These are phyloP conservation scores for Incurvaria masculella DNA, from an alignment of 2,888 invertebrate genomes.

Conservation along the genomic window DNA sequence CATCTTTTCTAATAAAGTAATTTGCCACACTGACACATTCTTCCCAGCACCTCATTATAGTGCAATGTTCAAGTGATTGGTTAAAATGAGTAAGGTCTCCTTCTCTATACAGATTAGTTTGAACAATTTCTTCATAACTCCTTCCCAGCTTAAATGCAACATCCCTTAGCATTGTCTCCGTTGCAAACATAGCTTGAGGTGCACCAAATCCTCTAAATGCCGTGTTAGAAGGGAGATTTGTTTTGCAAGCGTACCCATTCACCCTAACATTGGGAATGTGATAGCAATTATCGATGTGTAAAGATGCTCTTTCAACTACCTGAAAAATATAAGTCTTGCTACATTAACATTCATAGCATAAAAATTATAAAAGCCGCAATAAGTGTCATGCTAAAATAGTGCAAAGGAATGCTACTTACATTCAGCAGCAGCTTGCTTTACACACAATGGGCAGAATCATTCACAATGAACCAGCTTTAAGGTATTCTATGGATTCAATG, in stretches of 20 bases:
- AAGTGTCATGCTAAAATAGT: too few species aligned
- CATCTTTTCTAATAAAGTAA: conserved; percentile 56
- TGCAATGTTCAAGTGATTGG: conserved; percentile 70
- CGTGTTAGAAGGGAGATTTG: conserved; percentile 88
- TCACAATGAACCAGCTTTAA: too few species aligned
- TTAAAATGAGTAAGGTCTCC: conserved; percentile 78
- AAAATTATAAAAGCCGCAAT: too few species aligned
- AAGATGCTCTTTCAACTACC: conserved; percentile 76
- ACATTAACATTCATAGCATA: too few species aligned
- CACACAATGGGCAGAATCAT: too few species aligned
- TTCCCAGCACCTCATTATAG: conserved; percentile 69
- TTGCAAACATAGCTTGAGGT: conserved; percentile 85
- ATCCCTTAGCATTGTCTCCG: conserved; percentile 74
- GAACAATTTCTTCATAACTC: conserved; percentile 60
- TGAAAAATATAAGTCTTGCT: conserved; percentile 28
- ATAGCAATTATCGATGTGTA: conserved; percentile 81
- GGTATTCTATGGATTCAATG: too few species aligned
- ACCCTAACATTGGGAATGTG: conserved; percentile 69
- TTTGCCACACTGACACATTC: conserved; percentile 68
- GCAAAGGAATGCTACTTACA: too few species aligned
- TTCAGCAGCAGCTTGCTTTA: too few species aligned
- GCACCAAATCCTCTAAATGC: conserved; percentile 92
- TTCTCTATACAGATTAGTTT: conserved; percentile 75
- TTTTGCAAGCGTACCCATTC: conserved; percentile 73
- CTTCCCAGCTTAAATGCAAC: conserved; percentile 66